These are phyloP conservation scores for Pogonocichla stellata DNA, from an alignment of 2,113 vertebrate species.

Conservation along the genomic window DNA sequence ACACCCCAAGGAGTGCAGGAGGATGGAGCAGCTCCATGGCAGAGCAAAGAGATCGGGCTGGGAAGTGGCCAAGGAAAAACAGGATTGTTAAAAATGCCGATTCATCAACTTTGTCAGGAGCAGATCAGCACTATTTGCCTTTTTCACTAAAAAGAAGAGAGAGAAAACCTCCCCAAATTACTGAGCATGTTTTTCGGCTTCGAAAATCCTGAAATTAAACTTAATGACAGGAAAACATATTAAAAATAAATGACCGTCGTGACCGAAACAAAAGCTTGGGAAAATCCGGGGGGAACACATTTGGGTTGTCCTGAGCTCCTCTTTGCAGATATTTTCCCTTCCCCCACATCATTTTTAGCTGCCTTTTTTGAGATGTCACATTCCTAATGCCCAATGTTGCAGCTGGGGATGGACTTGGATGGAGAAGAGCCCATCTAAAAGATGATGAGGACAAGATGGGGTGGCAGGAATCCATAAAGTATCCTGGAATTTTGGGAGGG, in stretches of 20 bases:
- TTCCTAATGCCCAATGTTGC: background rate
- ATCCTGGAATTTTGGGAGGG: accelerated
- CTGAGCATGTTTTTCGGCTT: background rate
- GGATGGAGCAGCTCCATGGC: background rate
- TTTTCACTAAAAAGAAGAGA: background rate
- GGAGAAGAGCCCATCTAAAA: background rate
- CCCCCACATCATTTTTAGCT: accelerated
- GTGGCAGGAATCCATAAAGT: background rate
- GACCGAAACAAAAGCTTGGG: background rate
- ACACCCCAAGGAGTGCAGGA: accelerated
- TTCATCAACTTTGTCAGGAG: conserved; percentile 17
- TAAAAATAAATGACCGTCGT: background rate
- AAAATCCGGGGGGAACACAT: background rate
- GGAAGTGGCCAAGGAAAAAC: background rate
- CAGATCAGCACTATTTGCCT: background rate
- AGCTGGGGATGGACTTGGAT: background rate
- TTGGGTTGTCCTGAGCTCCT: background rate
- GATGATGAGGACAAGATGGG: background rate
- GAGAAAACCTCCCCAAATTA: background rate
- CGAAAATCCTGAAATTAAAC: background rate
- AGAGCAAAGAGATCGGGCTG: background rate
- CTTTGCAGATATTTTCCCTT: background rate
- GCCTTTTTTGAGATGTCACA: background rate
- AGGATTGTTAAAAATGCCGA: background rate
- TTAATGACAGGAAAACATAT: conserved; percentile 34